Evolutionary conservation across 2,113 vertebrate species (phyloP), one percentile per base, ranked within the genome.

Genomic region (Percina caprodes): DNA sequence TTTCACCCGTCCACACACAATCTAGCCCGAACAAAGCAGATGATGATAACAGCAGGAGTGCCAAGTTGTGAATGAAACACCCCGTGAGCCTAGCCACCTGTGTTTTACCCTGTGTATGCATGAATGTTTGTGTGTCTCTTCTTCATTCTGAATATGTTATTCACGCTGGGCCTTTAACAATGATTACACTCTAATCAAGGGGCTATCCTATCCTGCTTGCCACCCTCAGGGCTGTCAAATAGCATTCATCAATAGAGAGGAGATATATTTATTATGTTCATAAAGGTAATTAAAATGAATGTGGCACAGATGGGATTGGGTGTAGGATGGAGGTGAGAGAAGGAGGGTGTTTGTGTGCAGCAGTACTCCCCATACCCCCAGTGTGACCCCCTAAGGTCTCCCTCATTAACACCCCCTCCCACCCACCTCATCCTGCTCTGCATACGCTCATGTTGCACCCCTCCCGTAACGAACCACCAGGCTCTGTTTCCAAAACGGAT

Each of bases 221-320:
- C 85, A 86, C 91, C 92, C 85, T 92, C 83, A 77, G 77, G 82
- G 84, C 89, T 92, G 92, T 93, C 92, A 87, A 88, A 90, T 74
- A 81, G 81, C 85, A 91, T 94, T 93, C 88, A 91, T 94, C 93
- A 94, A 79, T 84, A 81, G 80, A 83, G 82, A 76, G 74, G 84
- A 89, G 88, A 91, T 88, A 84, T 90, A 86, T 93, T 92, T 93
- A 93, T 94, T 91, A 92, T 90, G 88, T 92, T 94, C 93, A 94
- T 94, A 94, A 94, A 82, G 77, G 81, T 88, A 87, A 92, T 90
- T 91, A 92, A 92, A 93, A 92, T 84, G 85, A 94, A 91, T 86
- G 88, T 89, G 84, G 74, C 91, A 82, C 92, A 92, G 92, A 91
- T 91, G 88, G 89, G 88, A 86, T 84, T 82, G 81, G 86, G 72